Base-by-base conservation (phyloP, 2,113 vertebrate species). In the Gila orcuttii region DNA sequence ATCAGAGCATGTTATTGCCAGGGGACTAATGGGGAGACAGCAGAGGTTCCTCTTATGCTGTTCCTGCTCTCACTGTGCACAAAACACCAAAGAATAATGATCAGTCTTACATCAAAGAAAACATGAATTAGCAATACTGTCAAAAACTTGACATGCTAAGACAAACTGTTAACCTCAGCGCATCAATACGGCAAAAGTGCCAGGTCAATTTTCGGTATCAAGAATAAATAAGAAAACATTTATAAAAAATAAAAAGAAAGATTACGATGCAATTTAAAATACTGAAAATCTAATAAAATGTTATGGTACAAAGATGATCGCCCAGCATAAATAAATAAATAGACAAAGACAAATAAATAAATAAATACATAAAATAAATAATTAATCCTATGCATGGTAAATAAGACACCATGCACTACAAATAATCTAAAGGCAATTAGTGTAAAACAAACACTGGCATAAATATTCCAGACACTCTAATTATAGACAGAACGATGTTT, bases 11-110 rank as follows among this genome's bases (percentile, higher is more conserved):
- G 59, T 76, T 88, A 76, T 82, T 78, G 89, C 85, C 83, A 87
- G 82, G 47, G 75, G 83, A 88, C 88, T 91, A 91, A 88, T 87
- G 76, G 90, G 81, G 86, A 81, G 77, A 79, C 84, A 82, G 82
- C 87, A 87, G 69, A 88, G 87, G 88, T 89, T 88, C 74, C 73
- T 57, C 69, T 39, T 85, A 85, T 84, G 82, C 84, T 74, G 33
- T 76, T 80, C 28, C 68, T 79, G 87, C 75, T 87, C 82, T 66
- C 36, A 81, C 83, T 39, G 69, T 79, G 69, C 73, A 83, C 64
- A 59, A 71, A 85, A 86, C 78, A 73, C 47, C 69, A 31, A 82
- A 55, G 28, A 59, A 83, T 86, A 86, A 83, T 83, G 39, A 86
- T 71, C 62, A 86, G 33, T 23, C 47, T 73, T 17, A 33, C 50